phyloP scores from a whole-genome alignment of 1,140 invertebrate species.

The Drosophila watanabei region DNA sequence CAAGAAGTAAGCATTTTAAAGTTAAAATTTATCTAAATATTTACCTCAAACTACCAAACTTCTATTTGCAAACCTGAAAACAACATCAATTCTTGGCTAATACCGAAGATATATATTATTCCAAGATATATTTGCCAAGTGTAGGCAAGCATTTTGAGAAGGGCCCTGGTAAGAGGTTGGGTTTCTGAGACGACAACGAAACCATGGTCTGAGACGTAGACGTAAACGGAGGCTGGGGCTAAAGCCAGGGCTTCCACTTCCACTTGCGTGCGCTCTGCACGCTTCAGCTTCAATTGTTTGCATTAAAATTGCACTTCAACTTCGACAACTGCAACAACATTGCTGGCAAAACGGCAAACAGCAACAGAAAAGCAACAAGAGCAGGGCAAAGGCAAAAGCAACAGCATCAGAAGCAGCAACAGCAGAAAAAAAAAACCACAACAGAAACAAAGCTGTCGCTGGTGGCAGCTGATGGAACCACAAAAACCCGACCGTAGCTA shows the following conservation, averaged over 20 bases:
- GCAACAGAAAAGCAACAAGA: slow-evolving; percentile 44
- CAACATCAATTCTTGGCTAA: neutral
- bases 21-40: too few species aligned
- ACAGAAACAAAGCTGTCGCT: slow-evolving; percentile 57
- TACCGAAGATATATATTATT: neutral
- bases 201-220: slow-evolving; percentile 5
- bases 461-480: slow-evolving; percentile 54
- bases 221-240: slow-evolving; percentile 35
- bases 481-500: slow-evolving; percentile 67
- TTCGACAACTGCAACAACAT: slow-evolving; percentile 76
- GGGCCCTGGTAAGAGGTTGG: slow-evolving; percentile 3
- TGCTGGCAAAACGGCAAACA: slow-evolving; percentile 18
- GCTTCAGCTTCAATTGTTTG: slow-evolving; percentile 82
- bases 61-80: neutral
- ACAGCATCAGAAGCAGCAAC: slow-evolving; percentile 13
- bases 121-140: neutral
- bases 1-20: neutral
- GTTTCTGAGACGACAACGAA: slow-evolving; percentile 15
- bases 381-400: slow-evolving; percentile 26
- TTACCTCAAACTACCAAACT: neutral
- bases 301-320: slow-evolving; percentile 82
- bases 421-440: slow-evolving; percentile 38
- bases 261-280: slow-evolving; percentile 73
- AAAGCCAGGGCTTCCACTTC: slow-evolving; percentile 48
- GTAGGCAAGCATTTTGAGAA: slow-evolving; percentile 34